Conservation (phyloP, 2,113 vertebrate genomes). For the Pipra filicauda region DNA sequence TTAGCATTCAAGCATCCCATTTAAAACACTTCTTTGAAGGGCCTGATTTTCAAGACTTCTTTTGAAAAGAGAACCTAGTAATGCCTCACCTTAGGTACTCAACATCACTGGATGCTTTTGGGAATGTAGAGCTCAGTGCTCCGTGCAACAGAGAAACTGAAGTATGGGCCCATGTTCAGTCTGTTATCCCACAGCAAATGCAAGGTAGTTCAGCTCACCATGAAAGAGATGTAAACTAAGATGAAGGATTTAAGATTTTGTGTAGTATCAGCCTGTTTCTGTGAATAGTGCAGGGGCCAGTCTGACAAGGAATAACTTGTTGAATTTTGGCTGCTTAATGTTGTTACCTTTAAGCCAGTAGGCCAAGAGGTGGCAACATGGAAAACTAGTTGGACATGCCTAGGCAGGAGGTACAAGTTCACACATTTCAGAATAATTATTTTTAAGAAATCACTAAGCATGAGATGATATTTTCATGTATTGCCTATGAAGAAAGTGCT, state of each 20-base stretch:
- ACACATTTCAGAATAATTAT: not conserved
- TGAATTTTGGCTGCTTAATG: not conserved
- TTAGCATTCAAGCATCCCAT: not conserved
- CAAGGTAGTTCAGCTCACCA: not conserved
- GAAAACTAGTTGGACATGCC: not conserved
- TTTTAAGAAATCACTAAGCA: not conserved
- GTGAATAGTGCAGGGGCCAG: not conserved
- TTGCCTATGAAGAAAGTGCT: not conserved
- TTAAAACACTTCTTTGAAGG: not conserved
- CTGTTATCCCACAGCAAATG: not conserved
- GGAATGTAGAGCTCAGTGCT: not conserved
- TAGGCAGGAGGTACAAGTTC: not conserved
- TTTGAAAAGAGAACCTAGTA: not conserved
- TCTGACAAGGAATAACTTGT: not conserved
- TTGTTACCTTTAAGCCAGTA: not conserved
- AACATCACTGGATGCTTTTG: not conserved
- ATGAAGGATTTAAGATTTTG: not conserved
- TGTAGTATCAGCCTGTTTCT: not conserved
- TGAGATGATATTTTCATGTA: not conserved
- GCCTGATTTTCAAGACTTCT: not conserved
- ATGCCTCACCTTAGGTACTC: not conserved
- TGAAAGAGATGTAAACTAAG: not conserved
- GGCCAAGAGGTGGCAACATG: not conserved
- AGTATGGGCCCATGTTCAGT: not conserved
- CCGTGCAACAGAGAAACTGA: not conserved